Evolutionary conservation across 2,797 vertebrate species (phyloP).

Genomic region (Macrochelys suwanniensis): DNA sequence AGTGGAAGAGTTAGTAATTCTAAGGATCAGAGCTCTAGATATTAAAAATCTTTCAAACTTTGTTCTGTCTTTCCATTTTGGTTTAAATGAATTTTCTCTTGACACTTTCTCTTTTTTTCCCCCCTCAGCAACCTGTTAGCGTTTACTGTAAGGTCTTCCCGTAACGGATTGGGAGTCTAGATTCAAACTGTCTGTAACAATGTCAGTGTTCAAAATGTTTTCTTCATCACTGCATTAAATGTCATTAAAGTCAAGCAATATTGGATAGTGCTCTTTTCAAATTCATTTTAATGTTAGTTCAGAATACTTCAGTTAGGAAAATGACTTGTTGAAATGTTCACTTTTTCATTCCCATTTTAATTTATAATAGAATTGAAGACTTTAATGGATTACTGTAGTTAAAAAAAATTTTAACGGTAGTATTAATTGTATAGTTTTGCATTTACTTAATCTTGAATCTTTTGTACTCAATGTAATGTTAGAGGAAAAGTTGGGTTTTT

Average conservation of each 20-base stretch:
- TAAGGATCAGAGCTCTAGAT: slow-evolving; percentile 1
- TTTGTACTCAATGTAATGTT: background rate
- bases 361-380: background rate
- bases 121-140: background rate
- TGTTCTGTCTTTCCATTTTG: background rate
- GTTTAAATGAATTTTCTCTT: background rate
- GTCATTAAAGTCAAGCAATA: background rate
- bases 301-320: background rate
- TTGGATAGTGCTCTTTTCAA: background rate
- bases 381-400: background rate
- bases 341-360: background rate
- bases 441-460: background rate
- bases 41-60: background rate
- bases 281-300: background rate
- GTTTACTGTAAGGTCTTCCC: background rate
- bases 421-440: background rate
- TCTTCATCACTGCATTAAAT: background rate
- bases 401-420: background rate
- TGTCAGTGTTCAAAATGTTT: background rate
- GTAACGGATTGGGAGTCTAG: background rate
- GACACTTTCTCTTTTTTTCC: background rate
- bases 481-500: background rate
- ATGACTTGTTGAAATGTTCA: background rate
- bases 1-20: background rate
- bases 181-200: background rate